phyloP scores from a whole-genome alignment of 2,888 invertebrate genomes.

The Conchocele bisecta region DNA sequence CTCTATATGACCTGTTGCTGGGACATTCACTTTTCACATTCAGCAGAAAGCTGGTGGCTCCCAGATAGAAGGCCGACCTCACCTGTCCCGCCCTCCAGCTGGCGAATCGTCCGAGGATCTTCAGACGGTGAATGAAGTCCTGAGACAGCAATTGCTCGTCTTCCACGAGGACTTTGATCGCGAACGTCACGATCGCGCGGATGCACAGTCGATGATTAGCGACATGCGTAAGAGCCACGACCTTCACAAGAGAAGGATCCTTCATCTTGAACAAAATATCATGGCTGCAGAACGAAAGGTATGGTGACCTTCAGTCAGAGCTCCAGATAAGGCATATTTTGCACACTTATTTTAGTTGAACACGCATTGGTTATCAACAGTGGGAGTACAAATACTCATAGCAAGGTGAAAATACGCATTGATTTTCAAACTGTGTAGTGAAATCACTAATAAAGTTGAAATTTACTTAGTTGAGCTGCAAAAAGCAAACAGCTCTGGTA shows the following conservation, averaged over 20 bases:
- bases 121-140: constrained; percentile 59
- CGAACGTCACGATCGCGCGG: constrained; percentile 66
- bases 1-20: no score
- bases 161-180: constrained; percentile 72
- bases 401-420: no score
- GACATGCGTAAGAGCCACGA: constrained; percentile 59
- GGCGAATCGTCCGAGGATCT: constrained; percentile 21
- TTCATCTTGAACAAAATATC: constrained; percentile 36
- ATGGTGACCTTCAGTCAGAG: no score
- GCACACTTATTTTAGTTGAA: no score
- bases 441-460: no score
- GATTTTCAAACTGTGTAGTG: no score
- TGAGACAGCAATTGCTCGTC: constrained; percentile 66
- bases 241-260: constrained; percentile 31
- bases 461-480: no score
- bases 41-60: background rate
- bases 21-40: no score
- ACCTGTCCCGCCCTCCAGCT: background rate
- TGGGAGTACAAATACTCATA: no score
- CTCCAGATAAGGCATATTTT: no score
- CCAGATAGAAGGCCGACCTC: background rate
- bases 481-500: no score
- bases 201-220: constrained; percentile 62
- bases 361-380: no score
- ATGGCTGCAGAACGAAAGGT: constrained; percentile 36